Conservation (phyloP, 2,797 vertebrate species). For the Sebastes nivosus region DNA sequence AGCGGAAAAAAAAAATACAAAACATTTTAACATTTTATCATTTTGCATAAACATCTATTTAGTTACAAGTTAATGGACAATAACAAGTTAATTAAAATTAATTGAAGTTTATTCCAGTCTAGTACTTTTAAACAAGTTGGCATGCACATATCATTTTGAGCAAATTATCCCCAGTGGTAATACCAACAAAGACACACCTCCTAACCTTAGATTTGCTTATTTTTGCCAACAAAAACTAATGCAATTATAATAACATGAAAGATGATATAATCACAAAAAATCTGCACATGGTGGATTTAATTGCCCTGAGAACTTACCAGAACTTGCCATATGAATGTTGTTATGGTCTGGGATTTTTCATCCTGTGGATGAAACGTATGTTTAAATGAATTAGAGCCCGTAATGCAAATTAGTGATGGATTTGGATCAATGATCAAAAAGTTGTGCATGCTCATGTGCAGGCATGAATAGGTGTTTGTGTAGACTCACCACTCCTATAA, state of each 20-base stretch:
- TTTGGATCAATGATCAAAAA: neutral
- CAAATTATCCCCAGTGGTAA: neutral
- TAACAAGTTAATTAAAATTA: neutral
- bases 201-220: neutral
- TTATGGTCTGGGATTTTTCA: constrained; percentile 22
- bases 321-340: constrained; percentile 3
- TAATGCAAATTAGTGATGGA: neutral
- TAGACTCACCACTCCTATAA: constrained; percentile 65
- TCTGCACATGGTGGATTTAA: neutral
- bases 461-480: neutral
- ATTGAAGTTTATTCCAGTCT: neutral
- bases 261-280: neutral
- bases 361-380: constrained; percentile 1
- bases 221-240: neutral
- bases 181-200: neutral
- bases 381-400: neutral
- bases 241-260: neutral
- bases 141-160: neutral
- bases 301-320: constrained; percentile 18
- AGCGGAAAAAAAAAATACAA: neutral
- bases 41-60: neutral
- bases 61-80: neutral
- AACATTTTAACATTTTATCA: neutral
- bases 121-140: neutral
- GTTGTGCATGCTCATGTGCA: neutral